A percentile compares a stretch with the other conserved stretches of the same genome.
Conservation (phyloP, 2,113 vertebrate species). For the Caretta caretta region DNA sequence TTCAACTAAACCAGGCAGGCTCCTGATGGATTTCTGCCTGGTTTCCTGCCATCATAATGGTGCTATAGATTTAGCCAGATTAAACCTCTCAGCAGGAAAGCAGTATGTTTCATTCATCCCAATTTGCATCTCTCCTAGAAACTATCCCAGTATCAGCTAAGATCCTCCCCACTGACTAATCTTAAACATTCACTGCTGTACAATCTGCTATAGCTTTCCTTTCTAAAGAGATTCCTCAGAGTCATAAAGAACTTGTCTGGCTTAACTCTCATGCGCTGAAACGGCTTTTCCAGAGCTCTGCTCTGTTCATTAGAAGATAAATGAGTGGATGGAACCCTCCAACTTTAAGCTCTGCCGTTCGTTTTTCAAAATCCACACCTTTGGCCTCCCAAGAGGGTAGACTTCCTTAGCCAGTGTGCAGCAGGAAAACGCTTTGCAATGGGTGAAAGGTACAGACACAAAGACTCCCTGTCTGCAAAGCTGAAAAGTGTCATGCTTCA, state of each 20-base stretch:
- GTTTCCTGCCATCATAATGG: not conserved
- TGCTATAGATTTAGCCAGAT: not conserved
- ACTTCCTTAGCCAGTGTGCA: not conserved
- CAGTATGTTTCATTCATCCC: not conserved
- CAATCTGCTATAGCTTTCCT: not conserved
- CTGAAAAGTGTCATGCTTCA: not conserved
- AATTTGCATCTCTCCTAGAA: not conserved
- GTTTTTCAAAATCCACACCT: not conserved
- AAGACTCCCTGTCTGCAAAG: not conserved
- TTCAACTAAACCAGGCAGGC: not conserved
- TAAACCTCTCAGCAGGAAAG: not conserved
- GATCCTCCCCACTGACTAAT: not conserved
- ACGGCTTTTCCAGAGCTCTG: not conserved
- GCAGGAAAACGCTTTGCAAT: not conserved
- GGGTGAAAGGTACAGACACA: not conserved
- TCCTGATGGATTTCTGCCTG: not conserved
- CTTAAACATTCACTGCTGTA: not conserved
- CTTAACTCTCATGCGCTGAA: not conserved
- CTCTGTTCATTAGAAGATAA: not conserved
- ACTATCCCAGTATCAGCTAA: not conserved
- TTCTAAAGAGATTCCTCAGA: not conserved
- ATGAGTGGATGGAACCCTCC: not conserved
- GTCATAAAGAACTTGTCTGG: not conserved
- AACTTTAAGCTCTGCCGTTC: not conserved
- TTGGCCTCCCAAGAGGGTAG: not conserved